phyloP scores from a whole-genome alignment of 2,113 vertebrate genomes.

The Sturnus vulgaris region DNA sequence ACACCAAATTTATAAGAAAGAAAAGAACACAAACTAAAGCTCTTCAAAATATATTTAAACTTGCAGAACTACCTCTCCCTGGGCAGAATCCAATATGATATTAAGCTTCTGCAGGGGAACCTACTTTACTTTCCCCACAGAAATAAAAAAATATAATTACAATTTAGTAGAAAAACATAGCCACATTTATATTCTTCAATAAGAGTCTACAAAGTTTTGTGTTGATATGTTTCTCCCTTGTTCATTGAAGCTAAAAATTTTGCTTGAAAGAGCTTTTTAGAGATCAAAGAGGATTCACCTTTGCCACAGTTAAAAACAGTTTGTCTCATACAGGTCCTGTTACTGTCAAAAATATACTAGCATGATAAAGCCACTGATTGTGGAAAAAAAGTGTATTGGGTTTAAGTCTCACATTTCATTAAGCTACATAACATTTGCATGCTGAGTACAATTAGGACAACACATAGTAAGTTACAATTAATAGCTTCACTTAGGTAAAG shows the following conservation, averaged over 20 bases:
- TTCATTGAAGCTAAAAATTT: background rate
- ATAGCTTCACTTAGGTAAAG: background rate
- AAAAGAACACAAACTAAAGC: background rate
- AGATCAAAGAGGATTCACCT: background rate
- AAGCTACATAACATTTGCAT: background rate
- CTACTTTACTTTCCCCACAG: background rate
- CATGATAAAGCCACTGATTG: background rate
- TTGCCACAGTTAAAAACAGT: background rate
- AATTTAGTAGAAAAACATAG: background rate
- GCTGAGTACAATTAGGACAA: background rate
- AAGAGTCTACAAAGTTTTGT: background rate
- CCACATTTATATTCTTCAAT: background rate
- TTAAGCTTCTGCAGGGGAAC: background rate
- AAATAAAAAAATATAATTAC: background rate
- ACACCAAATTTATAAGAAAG: background rate
- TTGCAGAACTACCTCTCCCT: background rate
- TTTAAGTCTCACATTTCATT: background rate
- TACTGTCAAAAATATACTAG: background rate
- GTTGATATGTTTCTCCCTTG: background rate
- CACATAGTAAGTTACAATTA: background rate
- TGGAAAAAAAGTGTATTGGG: background rate
- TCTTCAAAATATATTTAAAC: background rate
- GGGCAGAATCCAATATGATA: background rate
- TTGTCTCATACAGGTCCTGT: background rate
- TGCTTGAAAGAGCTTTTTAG: background rate